Conservation (phyloP, 2,888 invertebrate genomes). For the Microchrysa polita region DNA sequence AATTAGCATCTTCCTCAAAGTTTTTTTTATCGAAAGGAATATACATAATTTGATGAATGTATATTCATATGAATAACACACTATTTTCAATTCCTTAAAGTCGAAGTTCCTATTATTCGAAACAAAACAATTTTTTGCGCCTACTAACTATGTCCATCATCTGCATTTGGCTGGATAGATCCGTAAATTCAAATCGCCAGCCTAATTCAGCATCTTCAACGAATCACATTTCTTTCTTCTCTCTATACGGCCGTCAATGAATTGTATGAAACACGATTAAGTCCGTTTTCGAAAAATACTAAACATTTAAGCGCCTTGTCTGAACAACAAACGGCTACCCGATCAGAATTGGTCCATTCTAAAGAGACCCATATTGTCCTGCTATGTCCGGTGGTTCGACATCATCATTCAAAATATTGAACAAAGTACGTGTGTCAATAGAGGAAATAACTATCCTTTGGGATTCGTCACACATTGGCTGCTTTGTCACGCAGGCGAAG, state of each 20-base stretch:
- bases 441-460: background rate
- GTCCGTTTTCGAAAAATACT: background rate
- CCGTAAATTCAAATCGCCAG: too few species aligned
- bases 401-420: background rate
- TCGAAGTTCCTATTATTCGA: too few species aligned
- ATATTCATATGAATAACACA: too few species aligned
- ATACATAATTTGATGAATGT: too few species aligned
- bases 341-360: background rate
- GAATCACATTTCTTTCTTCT: background rate
- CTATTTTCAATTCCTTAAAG: too few species aligned
- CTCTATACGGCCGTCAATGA: background rate
- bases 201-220: too few species aligned
- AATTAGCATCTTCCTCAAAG: too few species aligned
- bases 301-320: background rate
- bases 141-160: too few species aligned
- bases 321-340: background rate
- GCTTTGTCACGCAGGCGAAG: constrained; percentile 23
- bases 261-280: constrained; percentile 37
- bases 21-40: too few species aligned
- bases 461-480: constrained; percentile 23
- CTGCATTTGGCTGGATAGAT: too few species aligned
- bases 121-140: too few species aligned
- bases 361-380: background rate
- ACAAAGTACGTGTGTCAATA: background rate
- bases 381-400: background rate